phyloP scores from a whole-genome alignment of 1,140 invertebrate genomes.

The Drosophila athabasca region DNA sequence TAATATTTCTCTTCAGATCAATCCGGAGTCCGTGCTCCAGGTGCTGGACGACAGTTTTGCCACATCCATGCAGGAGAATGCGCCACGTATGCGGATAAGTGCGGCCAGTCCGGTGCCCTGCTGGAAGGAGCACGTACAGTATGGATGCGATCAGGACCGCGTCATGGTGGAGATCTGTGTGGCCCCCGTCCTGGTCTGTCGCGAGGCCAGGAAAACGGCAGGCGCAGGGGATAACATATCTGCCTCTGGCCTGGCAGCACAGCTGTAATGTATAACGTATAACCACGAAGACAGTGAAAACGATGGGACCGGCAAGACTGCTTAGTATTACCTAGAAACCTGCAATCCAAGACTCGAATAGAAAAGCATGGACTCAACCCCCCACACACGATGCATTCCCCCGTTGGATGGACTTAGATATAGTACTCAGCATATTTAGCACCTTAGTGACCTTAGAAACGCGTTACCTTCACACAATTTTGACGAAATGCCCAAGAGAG shows the following conservation, averaged over 20 bases:
- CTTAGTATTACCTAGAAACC: constrained; percentile 58
- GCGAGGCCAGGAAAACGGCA: constrained; percentile 91
- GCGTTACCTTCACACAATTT: constrained; percentile 68
- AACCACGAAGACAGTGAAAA: neutral
- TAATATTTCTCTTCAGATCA: constrained; percentile 84
- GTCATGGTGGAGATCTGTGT: constrained; percentile 89
- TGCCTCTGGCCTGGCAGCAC: constrained; percentile 91
- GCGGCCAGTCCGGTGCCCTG: constrained; percentile 91
- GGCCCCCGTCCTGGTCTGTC: constrained; percentile 93
- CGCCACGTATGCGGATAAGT: constrained; percentile 86
- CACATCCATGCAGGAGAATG: constrained; percentile 85
- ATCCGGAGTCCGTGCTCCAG: constrained; percentile 88
- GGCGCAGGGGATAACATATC: constrained; percentile 96
- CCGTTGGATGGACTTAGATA: constrained; percentile 45
- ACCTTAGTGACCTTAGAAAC: constrained; percentile 82
- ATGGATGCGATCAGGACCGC: constrained; percentile 69
- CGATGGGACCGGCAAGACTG: constrained; percentile 58
- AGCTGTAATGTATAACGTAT: constrained; percentile 84
- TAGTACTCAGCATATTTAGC: constrained; percentile 67
- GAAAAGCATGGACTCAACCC: constrained; percentile 30
- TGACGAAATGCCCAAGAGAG: constrained; percentile 45
- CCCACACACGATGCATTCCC: constrained; percentile 37
- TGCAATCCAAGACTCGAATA: constrained; percentile 61
- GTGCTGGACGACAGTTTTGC: constrained; percentile 94
- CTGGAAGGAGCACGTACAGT: constrained; percentile 88